phyloP scores from a whole-genome alignment of 2,113 vertebrate genomes.

The Monarcha castaneiventris region DNA sequence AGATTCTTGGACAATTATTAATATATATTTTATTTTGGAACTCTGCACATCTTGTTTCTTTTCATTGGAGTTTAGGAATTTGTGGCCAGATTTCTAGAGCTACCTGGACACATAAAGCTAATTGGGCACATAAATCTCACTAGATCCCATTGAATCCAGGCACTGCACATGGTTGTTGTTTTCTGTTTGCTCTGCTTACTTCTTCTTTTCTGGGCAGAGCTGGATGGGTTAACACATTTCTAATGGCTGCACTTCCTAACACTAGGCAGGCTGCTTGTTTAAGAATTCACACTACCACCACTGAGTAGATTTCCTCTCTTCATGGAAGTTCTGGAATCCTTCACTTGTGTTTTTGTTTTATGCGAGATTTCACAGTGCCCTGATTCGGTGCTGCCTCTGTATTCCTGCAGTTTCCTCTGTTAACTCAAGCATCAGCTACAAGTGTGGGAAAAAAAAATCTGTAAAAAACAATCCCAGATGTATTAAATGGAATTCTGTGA shows the following conservation, averaged over 20 bases:
- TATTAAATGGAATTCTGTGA: neutral
- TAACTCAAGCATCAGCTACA: neutral
- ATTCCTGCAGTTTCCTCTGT: neutral
- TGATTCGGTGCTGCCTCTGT: neutral
- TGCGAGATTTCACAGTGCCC: neutral
- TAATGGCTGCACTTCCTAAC: neutral
- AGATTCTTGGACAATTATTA: neutral
- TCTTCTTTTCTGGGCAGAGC: neutral
- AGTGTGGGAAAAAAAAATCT: neutral
- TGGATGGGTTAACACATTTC: neutral
- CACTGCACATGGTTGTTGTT: rapidly evolving
- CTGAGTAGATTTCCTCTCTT: neutral
- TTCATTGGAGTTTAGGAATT: neutral
- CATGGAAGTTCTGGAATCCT: neutral
- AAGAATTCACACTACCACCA: neutral
- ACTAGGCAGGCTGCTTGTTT: neutral
- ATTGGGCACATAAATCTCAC: neutral
- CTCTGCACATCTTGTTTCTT: neutral
- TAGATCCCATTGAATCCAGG: neutral
- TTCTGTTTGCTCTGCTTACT: neutral
- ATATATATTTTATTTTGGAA: neutral
- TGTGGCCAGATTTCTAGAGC: neutral
- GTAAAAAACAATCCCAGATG: neutral
- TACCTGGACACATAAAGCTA: neutral
- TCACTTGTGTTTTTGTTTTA: neutral